phyloP scores from a whole-genome alignment of 1,140 invertebrate species.

The Chironomus tepperi region DNA sequence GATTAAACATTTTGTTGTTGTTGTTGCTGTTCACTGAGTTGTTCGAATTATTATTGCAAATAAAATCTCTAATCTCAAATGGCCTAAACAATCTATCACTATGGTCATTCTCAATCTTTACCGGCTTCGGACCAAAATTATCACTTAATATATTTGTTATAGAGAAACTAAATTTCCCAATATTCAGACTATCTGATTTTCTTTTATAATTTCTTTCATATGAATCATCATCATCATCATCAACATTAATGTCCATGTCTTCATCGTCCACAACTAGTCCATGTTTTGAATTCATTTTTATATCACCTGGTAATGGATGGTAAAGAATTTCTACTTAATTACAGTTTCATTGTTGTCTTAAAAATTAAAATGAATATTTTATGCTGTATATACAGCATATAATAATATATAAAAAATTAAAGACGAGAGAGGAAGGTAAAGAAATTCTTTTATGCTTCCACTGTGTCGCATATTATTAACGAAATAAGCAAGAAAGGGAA shows the following conservation, averaged over 20 bases:
- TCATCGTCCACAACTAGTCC: not conserved
- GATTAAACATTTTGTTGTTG: not conserved
- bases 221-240: constrained; percentile 11
- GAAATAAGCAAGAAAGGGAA: too few species aligned
- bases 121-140: constrained; percentile 32
- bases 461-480: not conserved
- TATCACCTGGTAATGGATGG: not conserved
- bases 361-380: too few species aligned
- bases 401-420: too few species aligned
- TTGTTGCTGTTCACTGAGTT: not conserved
- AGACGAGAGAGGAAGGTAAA: too few species aligned
- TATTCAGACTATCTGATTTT: constrained; percentile 15
- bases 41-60: constrained; percentile 10
- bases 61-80: not conserved
- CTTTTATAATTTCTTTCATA: not conserved
- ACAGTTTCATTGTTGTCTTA: not conserved
- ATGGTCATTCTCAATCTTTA: constrained; percentile 27
- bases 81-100: constrained; percentile 19
- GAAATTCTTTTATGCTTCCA: not conserved
- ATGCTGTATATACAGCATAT: too few species aligned
- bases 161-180: constrained; percentile 33
- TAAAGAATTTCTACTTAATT: not conserved
- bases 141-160: constrained; percentile 40
- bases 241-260: constrained; percentile 18
- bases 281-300: constrained; percentile 6